Percentiles rank a stretch among this genome's conserved stretches.
Evolutionary conservation across 2,888 invertebrate genomes (phyloP).

Genomic region (Frankliniella fusca): DNA sequence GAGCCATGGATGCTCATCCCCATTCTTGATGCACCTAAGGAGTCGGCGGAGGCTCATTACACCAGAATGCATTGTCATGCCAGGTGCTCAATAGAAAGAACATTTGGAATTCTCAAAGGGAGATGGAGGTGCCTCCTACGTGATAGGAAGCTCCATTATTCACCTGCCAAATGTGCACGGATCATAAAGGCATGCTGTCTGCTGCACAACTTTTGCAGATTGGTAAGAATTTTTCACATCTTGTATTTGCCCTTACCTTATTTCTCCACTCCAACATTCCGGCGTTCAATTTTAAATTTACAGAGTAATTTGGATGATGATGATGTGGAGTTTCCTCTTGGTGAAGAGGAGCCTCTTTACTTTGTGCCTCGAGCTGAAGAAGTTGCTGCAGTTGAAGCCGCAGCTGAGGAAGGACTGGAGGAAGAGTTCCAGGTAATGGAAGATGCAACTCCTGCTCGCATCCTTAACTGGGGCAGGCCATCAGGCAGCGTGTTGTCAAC

Average conservation of each 20-base stretch:
- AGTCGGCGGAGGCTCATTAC: not conserved
- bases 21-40: not conserved
- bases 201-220: not conserved
- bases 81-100: not conserved
- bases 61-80: not conserved
- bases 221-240: not conserved
- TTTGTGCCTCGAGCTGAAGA: not conserved
- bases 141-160: not conserved
- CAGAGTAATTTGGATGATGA: not conserved
- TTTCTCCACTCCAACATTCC: not conserved
- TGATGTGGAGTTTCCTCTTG: not conserved
- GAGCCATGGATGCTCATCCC: not conserved
- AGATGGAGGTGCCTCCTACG: not conserved
- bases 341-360: not conserved
- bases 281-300: not conserved
- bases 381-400: not conserved
- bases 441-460: too few species aligned
- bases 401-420: not conserved
- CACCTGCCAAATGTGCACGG: not conserved
- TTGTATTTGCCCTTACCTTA: not conserved
- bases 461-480: too few species aligned
- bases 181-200: not conserved
- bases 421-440: too few species aligned
- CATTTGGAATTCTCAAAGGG: not conserved
- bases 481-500: too few species aligned